phyloP scores from a whole-genome alignment of 2,888 invertebrate genomes.

The Keiferia lycopersicella region DNA sequence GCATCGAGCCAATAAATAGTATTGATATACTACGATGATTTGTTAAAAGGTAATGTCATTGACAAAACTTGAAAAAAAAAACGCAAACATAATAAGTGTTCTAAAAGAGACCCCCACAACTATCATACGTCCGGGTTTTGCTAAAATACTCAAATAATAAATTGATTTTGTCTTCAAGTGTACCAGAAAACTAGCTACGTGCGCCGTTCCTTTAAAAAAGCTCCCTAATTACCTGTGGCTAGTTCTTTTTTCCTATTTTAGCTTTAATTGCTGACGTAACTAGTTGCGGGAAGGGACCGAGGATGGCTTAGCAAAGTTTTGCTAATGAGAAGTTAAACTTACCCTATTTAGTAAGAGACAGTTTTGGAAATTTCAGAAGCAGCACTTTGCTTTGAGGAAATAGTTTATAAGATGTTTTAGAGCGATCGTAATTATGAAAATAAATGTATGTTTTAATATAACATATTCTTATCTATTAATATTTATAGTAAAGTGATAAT shows the following conservation, averaged over 20 bases:
- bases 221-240: constrained; percentile 64
- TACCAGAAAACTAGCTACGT: constrained; percentile 53
- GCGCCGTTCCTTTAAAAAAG: constrained; percentile 55
- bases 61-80: too few species aligned
- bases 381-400: neutral
- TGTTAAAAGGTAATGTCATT: too few species aligned
- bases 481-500: too few species aligned
- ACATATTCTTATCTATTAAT: too few species aligned
- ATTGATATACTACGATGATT: too few species aligned
- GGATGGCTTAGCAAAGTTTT: constrained; percentile 12
- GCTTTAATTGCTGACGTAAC: constrained; percentile 45
- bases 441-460: too few species aligned
- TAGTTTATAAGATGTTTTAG: neutral
- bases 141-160: too few species aligned
- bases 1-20: too few species aligned
- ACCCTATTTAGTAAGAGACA: constrained; percentile 1
- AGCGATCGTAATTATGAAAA: too few species aligned
- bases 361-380: neutral
- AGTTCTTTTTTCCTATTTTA: constrained; percentile 51
- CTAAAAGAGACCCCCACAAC: too few species aligned
- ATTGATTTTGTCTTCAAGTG: constrained; percentile 43
- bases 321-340: constrained; percentile 24
- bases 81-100: too few species aligned
- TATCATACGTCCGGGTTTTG: too few species aligned
- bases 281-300: constrained; percentile 17